These are phyloP conservation scores for Podarcis cretensis DNA, from an alignment of 2,113 vertebrate species.

Conservation along the genomic window DNA sequence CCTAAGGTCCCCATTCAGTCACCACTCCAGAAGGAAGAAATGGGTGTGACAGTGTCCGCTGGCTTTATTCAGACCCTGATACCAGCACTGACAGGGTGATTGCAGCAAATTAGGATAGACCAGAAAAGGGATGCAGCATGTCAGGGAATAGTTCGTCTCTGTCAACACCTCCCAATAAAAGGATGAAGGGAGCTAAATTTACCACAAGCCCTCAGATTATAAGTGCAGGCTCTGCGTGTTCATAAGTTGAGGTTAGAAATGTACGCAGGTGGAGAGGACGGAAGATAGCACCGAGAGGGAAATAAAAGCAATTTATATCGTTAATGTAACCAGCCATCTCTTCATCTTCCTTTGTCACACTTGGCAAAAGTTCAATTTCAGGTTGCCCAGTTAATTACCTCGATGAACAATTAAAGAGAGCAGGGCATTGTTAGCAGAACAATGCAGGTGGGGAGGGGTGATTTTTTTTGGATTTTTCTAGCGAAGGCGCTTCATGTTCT, in stretches of 20 bases:
- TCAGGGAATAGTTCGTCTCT: too few relatives aligned
- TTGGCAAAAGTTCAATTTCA: slow-evolving; percentile 10
- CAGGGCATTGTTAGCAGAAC: neutral
- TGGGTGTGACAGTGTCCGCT: too few relatives aligned
- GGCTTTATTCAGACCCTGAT: too few relatives aligned
- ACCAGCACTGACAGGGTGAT: too few relatives aligned
- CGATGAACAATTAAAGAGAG: neutral
- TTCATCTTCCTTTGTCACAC: slow-evolving; percentile 17
- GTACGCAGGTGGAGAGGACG: too few relatives aligned
- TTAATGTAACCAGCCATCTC: neutral
- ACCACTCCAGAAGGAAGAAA: too few relatives aligned
- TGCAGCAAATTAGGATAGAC: too few relatives aligned
- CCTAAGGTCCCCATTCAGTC: too few relatives aligned
- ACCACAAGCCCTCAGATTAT: neutral
- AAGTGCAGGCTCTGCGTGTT: neutral
- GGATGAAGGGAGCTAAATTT: neutral
- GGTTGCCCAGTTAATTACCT: slow-evolving; percentile 21
- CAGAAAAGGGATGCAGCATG: too few relatives aligned
- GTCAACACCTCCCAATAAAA: neutral
- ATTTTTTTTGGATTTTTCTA: neutral
- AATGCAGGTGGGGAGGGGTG: neutral
- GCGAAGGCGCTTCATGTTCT: neutral
- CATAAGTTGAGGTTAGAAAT: neutral
- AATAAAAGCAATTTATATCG: slow-evolving; percentile 1
- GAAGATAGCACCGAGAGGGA: neutral